Evolutionary conservation across 1,140 invertebrate species (phyloP).

Genomic region (Drosophila eugracilis): DNA sequence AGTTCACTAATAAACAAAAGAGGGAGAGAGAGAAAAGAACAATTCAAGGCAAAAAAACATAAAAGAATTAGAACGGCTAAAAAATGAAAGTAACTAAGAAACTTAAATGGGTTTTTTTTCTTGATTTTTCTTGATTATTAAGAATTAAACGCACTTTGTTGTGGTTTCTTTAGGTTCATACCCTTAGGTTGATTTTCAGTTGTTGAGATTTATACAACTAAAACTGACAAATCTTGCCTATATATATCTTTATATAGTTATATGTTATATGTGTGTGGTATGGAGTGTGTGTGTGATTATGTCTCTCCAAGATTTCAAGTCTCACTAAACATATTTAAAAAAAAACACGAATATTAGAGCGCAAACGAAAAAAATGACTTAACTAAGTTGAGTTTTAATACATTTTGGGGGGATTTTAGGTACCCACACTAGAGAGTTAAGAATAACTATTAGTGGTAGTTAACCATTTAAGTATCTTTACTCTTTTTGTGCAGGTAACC

Average conservation of each 20-base stretch:
- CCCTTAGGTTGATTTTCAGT: not conserved
- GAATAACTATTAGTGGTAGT: too few relatives aligned
- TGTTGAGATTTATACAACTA: constrained; percentile 5
- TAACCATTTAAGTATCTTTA: not conserved
- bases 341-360: constrained; percentile 25
- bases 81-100: not conserved
- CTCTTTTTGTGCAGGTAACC: not conserved
- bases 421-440: not conserved
- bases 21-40: too few relatives aligned
- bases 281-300: constrained; percentile 32
- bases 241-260: not conserved
- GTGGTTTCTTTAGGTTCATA: not conserved
- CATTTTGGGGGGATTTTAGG: constrained; percentile 21
- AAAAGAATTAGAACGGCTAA: not conserved
- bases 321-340: constrained; percentile 22
- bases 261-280: constrained; percentile 30
- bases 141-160: constrained; percentile 23
- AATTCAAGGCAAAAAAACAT: constrained; percentile 20
- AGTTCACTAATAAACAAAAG: constrained; percentile 71
- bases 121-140: not conserved
- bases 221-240: constrained; percentile 12
- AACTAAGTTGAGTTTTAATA: constrained; percentile 48
- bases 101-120: not conserved
- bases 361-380: constrained; percentile 21
- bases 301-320: constrained; percentile 22